phyloP scores from a whole-genome alignment of 2,888 invertebrate genomes.

The Schizaphis graminum region DNA sequence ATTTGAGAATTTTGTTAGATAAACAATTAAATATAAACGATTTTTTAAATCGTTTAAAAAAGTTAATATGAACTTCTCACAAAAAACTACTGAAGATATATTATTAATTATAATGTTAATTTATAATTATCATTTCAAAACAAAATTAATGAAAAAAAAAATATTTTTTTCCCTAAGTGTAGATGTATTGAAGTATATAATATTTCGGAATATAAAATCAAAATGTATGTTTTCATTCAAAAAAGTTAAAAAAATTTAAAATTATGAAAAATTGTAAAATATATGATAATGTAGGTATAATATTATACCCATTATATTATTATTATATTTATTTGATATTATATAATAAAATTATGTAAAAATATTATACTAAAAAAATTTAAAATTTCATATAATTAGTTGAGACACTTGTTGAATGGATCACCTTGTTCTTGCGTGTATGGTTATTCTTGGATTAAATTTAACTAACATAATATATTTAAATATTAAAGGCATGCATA shows the following conservation, averaged over 20 bases:
- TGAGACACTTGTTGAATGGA: neutral
- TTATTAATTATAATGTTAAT: no score
- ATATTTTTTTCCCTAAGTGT: no score
- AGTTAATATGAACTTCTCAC: neutral
- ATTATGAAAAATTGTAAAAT: neutral
- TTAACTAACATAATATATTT: neutral
- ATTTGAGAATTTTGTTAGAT: neutral
- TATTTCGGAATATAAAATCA: no score
- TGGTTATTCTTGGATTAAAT: neutral
- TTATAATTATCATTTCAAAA: no score
- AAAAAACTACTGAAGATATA: neutral
- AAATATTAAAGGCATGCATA: neutral
- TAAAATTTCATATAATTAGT: neutral
- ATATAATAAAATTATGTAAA: neutral
- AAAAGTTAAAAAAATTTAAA: no score
- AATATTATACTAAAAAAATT: neutral
- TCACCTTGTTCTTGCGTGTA: neutral
- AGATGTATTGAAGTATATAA: no score
- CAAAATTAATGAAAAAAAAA: no score
- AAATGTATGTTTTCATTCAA: no score
- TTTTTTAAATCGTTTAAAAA: neutral
- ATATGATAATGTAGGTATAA: neutral
- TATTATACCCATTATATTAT: no score
- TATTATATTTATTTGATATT: neutral
- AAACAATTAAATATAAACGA: neutral